phyloP scores from a whole-genome alignment of 2,113 vertebrate genomes.

The Larimichthys crocea region DNA sequence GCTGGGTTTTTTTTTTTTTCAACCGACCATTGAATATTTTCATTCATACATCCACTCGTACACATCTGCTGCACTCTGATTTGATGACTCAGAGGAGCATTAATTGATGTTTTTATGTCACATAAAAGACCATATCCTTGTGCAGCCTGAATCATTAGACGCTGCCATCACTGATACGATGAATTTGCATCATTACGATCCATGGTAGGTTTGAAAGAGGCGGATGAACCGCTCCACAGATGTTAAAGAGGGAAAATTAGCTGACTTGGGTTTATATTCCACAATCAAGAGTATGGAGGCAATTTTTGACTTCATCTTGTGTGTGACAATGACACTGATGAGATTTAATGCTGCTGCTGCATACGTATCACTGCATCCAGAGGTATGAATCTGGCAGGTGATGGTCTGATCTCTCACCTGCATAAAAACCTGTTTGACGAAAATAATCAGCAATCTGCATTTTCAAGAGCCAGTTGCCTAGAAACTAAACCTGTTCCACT shows the following conservation, averaged over 20 bases:
- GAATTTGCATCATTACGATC: conserved; percentile 27
- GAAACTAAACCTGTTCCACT: conserved; percentile 59
- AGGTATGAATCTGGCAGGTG: conserved; percentile 28
- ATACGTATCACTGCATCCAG: conserved; percentile 2
- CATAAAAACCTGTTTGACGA: conserved; percentile 23
- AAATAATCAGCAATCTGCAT: conserved; percentile 55
- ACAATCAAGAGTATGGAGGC: conserved; percentile 21
- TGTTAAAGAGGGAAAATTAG: conserved; percentile 13
- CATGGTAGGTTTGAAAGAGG: conserved; percentile 9
- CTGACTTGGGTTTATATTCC: conserved; percentile 3
- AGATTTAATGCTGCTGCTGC: conserved; percentile 13
- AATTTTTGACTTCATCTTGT: conserved; percentile 35
- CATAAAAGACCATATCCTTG: background rate
- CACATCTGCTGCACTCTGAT: background rate
- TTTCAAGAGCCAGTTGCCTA: conserved; percentile 70
- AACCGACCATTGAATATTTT: conserved; percentile 16
- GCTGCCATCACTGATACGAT: conserved; percentile 10
- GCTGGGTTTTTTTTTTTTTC: conserved; percentile 6
- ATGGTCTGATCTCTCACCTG: conserved; percentile 23
- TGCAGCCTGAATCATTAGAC: background rate
- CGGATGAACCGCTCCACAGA: conserved; percentile 1
- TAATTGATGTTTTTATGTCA: conserved; percentile 5
- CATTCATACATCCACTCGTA: conserved; percentile 6
- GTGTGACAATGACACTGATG: conserved; percentile 44
- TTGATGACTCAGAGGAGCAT: conserved; percentile 7